Percentiles rank a stretch among this genome's conserved stretches.
Conservation (phyloP, 2,888 invertebrate species). For the Stenoptilia bipunctidactyla region DNA sequence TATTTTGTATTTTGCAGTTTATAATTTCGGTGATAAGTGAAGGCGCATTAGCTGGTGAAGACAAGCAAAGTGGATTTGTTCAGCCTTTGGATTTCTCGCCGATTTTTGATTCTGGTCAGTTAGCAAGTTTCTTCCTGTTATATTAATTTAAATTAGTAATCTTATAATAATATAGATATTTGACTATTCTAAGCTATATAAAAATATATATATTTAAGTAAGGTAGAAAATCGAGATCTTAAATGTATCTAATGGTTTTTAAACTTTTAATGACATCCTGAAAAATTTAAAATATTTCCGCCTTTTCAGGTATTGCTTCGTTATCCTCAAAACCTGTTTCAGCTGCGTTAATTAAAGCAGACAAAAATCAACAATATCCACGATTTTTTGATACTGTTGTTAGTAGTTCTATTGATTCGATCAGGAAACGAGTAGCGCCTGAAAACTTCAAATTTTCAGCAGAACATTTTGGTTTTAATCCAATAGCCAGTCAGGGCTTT, state of each 20-base stretch:
- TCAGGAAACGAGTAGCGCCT: slow-evolving; percentile 50
- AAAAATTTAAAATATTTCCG: not conserved
- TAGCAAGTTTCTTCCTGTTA: slow-evolving; percentile 32
- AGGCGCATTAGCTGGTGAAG: slow-evolving; percentile 40
- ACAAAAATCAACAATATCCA: slow-evolving; percentile 58
- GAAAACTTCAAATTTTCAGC: slow-evolving; percentile 51
- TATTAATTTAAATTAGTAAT: slow-evolving; percentile 1
- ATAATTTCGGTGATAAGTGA: slow-evolving; percentile 52
- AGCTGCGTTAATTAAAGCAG: slow-evolving; percentile 52
- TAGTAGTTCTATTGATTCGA: slow-evolving; percentile 61
- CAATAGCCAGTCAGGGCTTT: slow-evolving; percentile 58
- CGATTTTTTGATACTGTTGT: slow-evolving; percentile 55
- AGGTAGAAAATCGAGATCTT: too few species aligned
- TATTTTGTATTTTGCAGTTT: slow-evolving; percentile 41
- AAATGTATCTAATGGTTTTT: too few species aligned
- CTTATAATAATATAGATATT: not conserved
- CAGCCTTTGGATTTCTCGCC: slow-evolving; percentile 68
- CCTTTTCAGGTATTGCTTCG: slow-evolving; percentile 54
- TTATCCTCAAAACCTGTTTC: slow-evolving; percentile 56
- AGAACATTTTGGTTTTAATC: slow-evolving; percentile 58
- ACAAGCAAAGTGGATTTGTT: slow-evolving; percentile 52
- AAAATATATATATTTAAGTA: too few species aligned
- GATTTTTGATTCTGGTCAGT: slow-evolving; percentile 53
- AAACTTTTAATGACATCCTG: too few species aligned
- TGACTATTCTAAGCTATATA: too few species aligned